Conservation (phyloP, 1,140 invertebrate genomes). For the Cardiocondyla obscurior region DNA sequence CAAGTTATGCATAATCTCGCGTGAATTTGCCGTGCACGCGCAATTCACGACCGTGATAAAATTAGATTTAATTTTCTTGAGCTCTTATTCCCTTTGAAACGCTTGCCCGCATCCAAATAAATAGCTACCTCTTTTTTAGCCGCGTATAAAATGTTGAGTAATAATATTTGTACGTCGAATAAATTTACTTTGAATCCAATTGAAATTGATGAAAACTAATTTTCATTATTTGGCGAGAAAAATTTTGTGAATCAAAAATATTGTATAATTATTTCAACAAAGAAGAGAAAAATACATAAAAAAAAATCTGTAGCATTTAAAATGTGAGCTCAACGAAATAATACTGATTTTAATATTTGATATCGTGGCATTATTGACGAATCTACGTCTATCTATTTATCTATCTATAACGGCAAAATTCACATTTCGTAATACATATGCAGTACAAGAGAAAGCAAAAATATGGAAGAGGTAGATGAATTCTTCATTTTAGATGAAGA, state of each 20-base stretch:
- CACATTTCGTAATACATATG: conserved; percentile 14
- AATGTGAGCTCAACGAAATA: background rate
- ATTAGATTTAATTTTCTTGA: background rate
- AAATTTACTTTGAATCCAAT: background rate
- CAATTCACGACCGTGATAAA: background rate
- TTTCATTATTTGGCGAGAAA: background rate
- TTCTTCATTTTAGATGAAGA: background rate
- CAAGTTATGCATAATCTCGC: background rate
- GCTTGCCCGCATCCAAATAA: background rate
- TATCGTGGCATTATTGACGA: background rate
- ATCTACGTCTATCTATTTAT: conserved; percentile 19
- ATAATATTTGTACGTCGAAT: background rate
- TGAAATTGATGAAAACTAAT: background rate
- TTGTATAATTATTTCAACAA: background rate
- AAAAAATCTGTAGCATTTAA: background rate
- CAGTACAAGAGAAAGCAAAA: conserved; percentile 13
- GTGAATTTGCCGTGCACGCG: background rate
- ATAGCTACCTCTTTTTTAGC: background rate
- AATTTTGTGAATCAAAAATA: background rate
- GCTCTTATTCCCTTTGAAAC: background rate
- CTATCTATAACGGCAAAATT: conserved; percentile 19
- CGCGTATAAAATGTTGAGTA: background rate
- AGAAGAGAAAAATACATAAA: no score
- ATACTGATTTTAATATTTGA: background rate
- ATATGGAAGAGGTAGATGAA: conserved; percentile 9